These are phyloP conservation scores for Agrochola litura DNA, from an alignment of 2,888 invertebrate genomes.

Conservation along the genomic window DNA sequence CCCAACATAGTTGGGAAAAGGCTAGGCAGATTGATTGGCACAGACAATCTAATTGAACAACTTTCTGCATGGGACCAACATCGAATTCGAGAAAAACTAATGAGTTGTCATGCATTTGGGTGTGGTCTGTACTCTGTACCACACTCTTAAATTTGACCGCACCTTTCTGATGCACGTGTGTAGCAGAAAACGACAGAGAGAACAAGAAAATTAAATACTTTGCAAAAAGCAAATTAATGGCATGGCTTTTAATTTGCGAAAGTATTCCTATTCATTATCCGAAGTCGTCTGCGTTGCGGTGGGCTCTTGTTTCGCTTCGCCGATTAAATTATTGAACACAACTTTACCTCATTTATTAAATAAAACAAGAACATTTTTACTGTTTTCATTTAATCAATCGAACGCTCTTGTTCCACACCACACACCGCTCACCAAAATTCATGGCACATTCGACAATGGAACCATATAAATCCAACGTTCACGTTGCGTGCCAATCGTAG, in stretches of 20 bases:
- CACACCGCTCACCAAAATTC: slow-evolving; percentile 4
- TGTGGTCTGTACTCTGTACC: too few relatives aligned
- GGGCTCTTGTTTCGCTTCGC: slow-evolving; percentile 17
- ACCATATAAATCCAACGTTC: slow-evolving; percentile 38
- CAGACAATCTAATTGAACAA: too few relatives aligned
- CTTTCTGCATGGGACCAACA: too few relatives aligned
- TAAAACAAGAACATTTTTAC: slow-evolving; percentile 31
- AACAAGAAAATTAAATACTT: slow-evolving; percentile 50
- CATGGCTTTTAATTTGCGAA: slow-evolving; percentile 62
- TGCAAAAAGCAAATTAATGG: slow-evolving; percentile 56
- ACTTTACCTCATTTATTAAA: slow-evolving; percentile 23
- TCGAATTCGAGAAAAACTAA: too few relatives aligned
- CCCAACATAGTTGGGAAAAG: too few relatives aligned
- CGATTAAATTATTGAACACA: slow-evolving; percentile 41
- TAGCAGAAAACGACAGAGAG: slow-evolving; percentile 1
- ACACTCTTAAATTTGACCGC: too few relatives aligned
- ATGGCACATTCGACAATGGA: slow-evolving; percentile 24
- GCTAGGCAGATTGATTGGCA: too few relatives aligned
- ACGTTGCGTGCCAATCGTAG: slow-evolving; percentile 59
- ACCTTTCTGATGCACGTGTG: too few relatives aligned
- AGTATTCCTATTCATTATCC: slow-evolving; percentile 50
- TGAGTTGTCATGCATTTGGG: too few relatives aligned
- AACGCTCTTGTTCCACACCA: background rate
- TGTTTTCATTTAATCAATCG: slow-evolving; percentile 33
- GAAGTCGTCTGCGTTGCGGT: slow-evolving; percentile 35